phyloP scores from a whole-genome alignment of 2,113 vertebrate species.

The Oreochromis spilurus region DNA sequence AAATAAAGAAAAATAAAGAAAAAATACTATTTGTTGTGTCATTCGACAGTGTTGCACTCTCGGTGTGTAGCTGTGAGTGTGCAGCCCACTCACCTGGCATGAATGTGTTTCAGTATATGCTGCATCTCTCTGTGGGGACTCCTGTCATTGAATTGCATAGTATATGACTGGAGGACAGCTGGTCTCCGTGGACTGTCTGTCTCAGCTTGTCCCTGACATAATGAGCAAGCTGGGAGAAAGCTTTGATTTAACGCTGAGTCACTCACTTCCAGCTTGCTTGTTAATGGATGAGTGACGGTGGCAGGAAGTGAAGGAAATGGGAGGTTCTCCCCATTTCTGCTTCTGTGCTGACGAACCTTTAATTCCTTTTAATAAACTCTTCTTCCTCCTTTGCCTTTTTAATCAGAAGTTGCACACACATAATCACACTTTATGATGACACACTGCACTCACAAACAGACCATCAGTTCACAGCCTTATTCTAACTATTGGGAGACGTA shows the following conservation, averaged over 20 bases:
- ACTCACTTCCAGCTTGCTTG: constrained; percentile 14
- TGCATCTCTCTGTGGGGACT: not conserved
- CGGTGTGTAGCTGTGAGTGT: not conserved
- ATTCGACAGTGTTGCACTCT: fast-evolving
- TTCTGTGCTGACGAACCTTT: constrained; percentile 7
- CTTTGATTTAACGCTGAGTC: constrained; percentile 48
- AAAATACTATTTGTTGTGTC: not conserved
- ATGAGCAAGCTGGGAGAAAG: constrained; percentile 30
- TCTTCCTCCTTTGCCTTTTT: not conserved
- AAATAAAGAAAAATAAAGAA: not conserved
- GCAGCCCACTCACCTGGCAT: not conserved
- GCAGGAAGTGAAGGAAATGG: constrained; percentile 12
- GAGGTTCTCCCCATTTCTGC: not conserved
- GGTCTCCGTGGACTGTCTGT: constrained; percentile 24
- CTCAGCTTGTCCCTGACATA: constrained; percentile 40
- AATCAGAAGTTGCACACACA: not conserved
- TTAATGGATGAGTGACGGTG: constrained; percentile 23
- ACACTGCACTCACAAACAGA: not conserved
- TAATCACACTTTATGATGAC: not conserved
- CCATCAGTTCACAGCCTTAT: not conserved
- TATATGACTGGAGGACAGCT: constrained; percentile 28
- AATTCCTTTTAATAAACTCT: not conserved
- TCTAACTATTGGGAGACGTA: not conserved
- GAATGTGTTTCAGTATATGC: not conserved
- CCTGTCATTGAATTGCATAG: constrained; percentile 18